phyloP scores from a whole-genome alignment of 1,140 invertebrate genomes.

The Diabrotica undecimpunctata region DNA sequence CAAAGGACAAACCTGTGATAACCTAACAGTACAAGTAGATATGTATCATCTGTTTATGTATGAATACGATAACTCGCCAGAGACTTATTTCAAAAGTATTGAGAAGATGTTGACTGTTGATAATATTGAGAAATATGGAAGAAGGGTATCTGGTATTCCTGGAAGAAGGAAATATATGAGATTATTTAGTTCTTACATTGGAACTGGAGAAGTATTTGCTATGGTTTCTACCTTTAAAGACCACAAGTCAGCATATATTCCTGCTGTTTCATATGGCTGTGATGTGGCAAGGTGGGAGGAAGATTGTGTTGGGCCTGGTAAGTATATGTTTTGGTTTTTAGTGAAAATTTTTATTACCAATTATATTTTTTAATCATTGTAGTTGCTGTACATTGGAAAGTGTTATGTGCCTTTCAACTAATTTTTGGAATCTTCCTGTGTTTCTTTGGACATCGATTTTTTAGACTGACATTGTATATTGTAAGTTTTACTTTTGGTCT shows the following conservation, averaged over 20 bases:
- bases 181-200: slow-evolving; percentile 58
- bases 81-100: slow-evolving; percentile 61
- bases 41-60: slow-evolving; percentile 64
- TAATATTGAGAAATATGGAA: slow-evolving; percentile 54
- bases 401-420: slow-evolving; percentile 50
- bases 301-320: slow-evolving; percentile 52
- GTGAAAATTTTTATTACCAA: no score
- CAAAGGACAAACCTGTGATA: slow-evolving; percentile 40
- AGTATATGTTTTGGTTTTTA: slow-evolving; percentile 19
- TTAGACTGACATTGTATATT: slow-evolving; percentile 59
- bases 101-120: slow-evolving; percentile 60
- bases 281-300: slow-evolving; percentile 45
- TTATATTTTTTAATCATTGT: slow-evolving; percentile 17
- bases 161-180: slow-evolving; percentile 23
- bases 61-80: slow-evolving; percentile 54
- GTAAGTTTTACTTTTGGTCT: slow-evolving; percentile 50
- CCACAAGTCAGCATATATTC: slow-evolving; percentile 61
- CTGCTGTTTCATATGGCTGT: slow-evolving; percentile 64
- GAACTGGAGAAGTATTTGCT: slow-evolving; percentile 60
- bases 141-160: slow-evolving; percentile 48
- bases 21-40: slow-evolving; percentile 49
- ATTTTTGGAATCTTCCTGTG: slow-evolving; percentile 59
- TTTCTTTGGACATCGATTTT: slow-evolving; percentile 60
- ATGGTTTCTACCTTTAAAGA: slow-evolving; percentile 55
- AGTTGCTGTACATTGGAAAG: slow-evolving; percentile 51